Evolutionary conservation across 2,797 vertebrate genomes (phyloP).

Genomic region (Channallabes apus): DNA sequence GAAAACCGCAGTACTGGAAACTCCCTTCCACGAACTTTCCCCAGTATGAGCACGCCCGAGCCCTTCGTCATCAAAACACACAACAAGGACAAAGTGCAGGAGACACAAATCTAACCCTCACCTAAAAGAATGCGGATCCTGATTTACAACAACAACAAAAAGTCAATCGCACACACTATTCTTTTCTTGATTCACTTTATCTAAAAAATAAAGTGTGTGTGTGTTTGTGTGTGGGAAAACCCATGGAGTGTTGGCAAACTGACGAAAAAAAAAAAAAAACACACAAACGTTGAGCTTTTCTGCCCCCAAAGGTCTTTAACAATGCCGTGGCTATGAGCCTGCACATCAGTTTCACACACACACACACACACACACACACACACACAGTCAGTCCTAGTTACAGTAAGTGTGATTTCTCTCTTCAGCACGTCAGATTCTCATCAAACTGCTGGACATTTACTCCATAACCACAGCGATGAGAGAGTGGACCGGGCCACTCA

Average conservation of each 20-base stretch:
- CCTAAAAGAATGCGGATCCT: constrained; percentile 41
- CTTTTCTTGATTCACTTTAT: too few relatives aligned
- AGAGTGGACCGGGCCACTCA: too few relatives aligned
- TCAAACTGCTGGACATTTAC: not conserved
- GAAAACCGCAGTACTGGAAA: constrained; percentile 90
- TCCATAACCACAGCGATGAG: not conserved
- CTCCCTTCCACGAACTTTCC: constrained; percentile 90
- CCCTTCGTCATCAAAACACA: constrained; percentile 94
- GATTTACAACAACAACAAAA: not conserved
- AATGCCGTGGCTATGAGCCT: not conserved
- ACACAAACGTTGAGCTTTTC: not conserved
- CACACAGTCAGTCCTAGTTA: not conserved
- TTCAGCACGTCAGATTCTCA: not conserved
- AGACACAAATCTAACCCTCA: constrained; percentile 90
- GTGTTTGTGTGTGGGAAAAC: not conserved
- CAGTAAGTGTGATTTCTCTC: not conserved
- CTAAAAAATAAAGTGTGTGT: too few relatives aligned
- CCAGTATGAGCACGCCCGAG: constrained; percentile 84
- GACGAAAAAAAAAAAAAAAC: constrained; percentile 20
- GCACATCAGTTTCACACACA: not conserved
- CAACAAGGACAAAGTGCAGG: constrained; percentile 97
- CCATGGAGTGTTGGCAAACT: not conserved
- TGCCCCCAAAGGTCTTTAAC: not conserved
- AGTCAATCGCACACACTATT: not conserved
- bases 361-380: not conserved